Evolutionary conservation across 2,888 invertebrate species (phyloP).

Genomic region (Agrenia bidenticulata): DNA sequence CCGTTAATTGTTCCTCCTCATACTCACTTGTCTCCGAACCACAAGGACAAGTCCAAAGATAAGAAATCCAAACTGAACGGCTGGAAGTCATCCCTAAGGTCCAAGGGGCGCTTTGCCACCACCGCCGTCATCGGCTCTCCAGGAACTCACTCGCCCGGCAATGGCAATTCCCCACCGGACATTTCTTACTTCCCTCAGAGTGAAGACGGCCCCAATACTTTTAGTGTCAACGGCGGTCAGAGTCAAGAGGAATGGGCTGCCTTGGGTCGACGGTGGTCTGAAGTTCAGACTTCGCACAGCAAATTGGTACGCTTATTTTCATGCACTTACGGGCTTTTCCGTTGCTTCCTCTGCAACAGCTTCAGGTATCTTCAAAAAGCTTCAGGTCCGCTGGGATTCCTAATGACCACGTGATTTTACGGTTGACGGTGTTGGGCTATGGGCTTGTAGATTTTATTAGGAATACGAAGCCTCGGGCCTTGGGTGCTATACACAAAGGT

Average conservation of each 20-base stretch:
- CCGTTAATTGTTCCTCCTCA: slow-evolving; percentile 9
- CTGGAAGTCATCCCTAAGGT: not conserved
- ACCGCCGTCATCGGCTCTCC: slow-evolving; percentile 20
- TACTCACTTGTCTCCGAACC: slow-evolving; percentile 5
- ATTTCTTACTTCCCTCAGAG: too few relatives aligned
- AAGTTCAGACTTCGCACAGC: slow-evolving; percentile 30
- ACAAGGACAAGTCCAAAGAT: slow-evolving; percentile 4
- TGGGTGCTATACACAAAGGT: too few relatives aligned
- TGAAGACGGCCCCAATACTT: too few relatives aligned
- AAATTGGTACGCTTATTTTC: slow-evolving; percentile 38
- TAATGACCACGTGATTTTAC: too few relatives aligned
- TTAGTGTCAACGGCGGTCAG: slow-evolving; percentile 23
- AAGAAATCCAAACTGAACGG: slow-evolving; percentile 5
- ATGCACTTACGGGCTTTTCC: too few relatives aligned
- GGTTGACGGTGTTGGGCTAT: too few relatives aligned
- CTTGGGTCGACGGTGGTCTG: slow-evolving; percentile 43
- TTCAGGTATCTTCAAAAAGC: too few relatives aligned
- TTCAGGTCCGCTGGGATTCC: too few relatives aligned
- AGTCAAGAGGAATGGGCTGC: slow-evolving; percentile 27
- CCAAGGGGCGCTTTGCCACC: slow-evolving; percentile 7
- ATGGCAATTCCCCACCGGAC: not conserved
- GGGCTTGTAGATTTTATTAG: too few relatives aligned
- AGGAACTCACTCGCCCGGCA: slow-evolving; percentile 12
- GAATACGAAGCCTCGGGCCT: too few relatives aligned
- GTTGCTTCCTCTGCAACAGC: too few relatives aligned